Base-by-base conservation (phyloP, 2,888 invertebrate genomes). In the Cataglyphis albicans region DNA sequence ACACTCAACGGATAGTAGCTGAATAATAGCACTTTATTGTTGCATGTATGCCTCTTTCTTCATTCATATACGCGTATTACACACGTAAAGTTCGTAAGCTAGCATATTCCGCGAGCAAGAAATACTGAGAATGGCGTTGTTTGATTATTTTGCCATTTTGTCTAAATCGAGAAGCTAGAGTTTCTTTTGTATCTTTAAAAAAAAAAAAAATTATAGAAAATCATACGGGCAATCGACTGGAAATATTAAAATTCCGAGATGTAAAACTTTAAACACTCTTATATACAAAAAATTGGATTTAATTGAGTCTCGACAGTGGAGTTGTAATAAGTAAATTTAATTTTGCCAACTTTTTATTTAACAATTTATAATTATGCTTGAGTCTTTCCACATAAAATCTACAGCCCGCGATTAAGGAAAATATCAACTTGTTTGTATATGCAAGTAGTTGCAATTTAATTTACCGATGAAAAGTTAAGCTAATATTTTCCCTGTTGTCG, bases 21-120 rank as follows among this genome's bases (percentile, higher is more conserved):
- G 90, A 92, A 92, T 92, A 92, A 92, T 92, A 89, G 88, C 88
- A 90, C 91, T 92, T 92, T 91, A 92, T 92, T 92, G 91, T 91
- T 89, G 86, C 83, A 88, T 88, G 81, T 81, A 83, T 78, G 88
- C 84, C 86, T 80, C 83, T 64, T 41, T 61, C 87, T 63, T 82
- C 83, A 72, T 74, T 80, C 65, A 61, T 78, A 72, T 84, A 84
- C 80, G 83, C 80, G 59, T 57, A 59, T 82, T 32, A 59, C 59
- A 44, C 44, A 35, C 25, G 72, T 61, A 59, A 70, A 59, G 18
- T 21, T 29, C n/a, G 38, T 59, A 55, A 59, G 44, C 21, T 15
- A 68, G 12, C 29, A 15, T 29, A 68, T 55, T 68, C n/a, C n/a
- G 29, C 21, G 21, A 35, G 41, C 55, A 5, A 29, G 18, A 18